Percentiles rank a stretch among this genome's conserved stretches.
These are phyloP conservation scores for Abscondita cerata DNA, from an alignment of 2,888 invertebrate genomes.

Conservation along the genomic window DNA sequence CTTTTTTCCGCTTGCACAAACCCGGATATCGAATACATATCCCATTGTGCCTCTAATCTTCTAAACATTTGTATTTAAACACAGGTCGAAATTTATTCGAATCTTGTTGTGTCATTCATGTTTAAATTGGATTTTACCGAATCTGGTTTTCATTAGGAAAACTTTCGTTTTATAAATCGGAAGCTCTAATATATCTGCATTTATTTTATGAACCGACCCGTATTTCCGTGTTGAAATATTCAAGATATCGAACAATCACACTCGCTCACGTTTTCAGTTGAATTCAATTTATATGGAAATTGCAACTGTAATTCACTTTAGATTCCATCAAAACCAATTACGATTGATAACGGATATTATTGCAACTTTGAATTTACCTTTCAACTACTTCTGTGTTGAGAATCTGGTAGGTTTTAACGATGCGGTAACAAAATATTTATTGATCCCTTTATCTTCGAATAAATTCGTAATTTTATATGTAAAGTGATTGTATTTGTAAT, in stretches of 20 bases:
- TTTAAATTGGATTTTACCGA: constrained; percentile 22
- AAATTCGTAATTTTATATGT: too few species aligned
- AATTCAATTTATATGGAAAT: constrained; percentile 42
- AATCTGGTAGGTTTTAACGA: constrained; percentile 3
- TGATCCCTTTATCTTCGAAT: background rate
- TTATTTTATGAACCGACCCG: constrained; percentile 29
- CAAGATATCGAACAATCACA: constrained; percentile 32
- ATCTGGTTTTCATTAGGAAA: constrained; percentile 26
- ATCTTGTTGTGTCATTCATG: constrained; percentile 14
- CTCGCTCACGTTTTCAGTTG: constrained; percentile 35
- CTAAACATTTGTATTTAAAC: too few species aligned
- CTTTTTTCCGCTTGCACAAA: background rate
- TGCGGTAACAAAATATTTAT: background rate
- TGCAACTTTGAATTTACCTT: constrained; percentile 27
- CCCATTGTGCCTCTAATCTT: background rate
- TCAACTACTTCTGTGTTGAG: constrained; percentile 24
- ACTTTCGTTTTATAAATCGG: constrained; percentile 27
- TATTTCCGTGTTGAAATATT: constrained; percentile 30
- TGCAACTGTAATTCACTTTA: constrained; percentile 42
- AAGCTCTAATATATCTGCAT: constrained; percentile 27
- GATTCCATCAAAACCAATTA: constrained; percentile 35
- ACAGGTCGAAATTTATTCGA: constrained; percentile 12
- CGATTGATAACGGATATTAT: constrained; percentile 30
- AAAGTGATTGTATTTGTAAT: too few species aligned
- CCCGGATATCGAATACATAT: background rate